These are phyloP conservation scores for Kuschelorhynchus macadamiae DNA, from an alignment of 2,888 invertebrate species.

Conservation along the genomic window DNA sequence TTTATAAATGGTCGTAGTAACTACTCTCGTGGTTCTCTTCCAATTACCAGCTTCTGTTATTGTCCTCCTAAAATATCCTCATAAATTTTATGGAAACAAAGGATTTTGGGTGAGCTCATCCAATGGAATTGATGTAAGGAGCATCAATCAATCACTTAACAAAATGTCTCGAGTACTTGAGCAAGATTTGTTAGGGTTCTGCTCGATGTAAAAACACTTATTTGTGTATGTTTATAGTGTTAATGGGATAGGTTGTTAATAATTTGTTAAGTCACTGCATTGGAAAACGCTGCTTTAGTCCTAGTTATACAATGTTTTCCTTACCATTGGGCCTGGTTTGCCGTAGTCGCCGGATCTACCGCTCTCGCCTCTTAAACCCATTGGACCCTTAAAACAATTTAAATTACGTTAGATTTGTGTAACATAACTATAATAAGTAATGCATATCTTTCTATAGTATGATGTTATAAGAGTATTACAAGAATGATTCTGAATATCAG, in stretches of 20 bases:
- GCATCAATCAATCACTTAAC: slow-evolving; percentile 56
- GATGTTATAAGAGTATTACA: too few species aligned
- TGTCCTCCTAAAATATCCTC: slow-evolving; percentile 62
- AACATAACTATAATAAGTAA: too few species aligned
- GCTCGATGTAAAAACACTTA: slow-evolving; percentile 1
- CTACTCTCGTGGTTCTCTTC: slow-evolving; percentile 8
- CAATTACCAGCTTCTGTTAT: slow-evolving; percentile 60
- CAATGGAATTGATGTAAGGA: slow-evolving; percentile 54
- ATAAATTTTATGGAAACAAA: slow-evolving; percentile 40
- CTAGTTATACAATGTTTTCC: slow-evolving; percentile 68
- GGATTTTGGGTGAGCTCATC: slow-evolving; percentile 55
- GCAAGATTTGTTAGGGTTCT: not conserved
- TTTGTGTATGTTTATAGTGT: slow-evolving; percentile 37
- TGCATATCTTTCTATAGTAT: too few species aligned
- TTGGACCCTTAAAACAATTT: slow-evolving; percentile 77
- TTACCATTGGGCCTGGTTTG: slow-evolving; percentile 84
- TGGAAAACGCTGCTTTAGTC: slow-evolving; percentile 51
- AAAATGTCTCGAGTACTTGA: slow-evolving; percentile 40
- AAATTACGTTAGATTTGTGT: not conserved
- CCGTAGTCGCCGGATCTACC: slow-evolving; percentile 82
- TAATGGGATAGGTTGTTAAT: slow-evolving; percentile 39
- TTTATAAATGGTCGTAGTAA: slow-evolving; percentile 14
- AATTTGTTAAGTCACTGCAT: slow-evolving; percentile 66
- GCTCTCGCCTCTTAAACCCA: slow-evolving; percentile 83
- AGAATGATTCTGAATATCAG: too few species aligned